Evolutionary conservation across 2,113 vertebrate species (phyloP), one percentile per base, ranked within the genome.

Genomic region (Alethe diademata): DNA sequence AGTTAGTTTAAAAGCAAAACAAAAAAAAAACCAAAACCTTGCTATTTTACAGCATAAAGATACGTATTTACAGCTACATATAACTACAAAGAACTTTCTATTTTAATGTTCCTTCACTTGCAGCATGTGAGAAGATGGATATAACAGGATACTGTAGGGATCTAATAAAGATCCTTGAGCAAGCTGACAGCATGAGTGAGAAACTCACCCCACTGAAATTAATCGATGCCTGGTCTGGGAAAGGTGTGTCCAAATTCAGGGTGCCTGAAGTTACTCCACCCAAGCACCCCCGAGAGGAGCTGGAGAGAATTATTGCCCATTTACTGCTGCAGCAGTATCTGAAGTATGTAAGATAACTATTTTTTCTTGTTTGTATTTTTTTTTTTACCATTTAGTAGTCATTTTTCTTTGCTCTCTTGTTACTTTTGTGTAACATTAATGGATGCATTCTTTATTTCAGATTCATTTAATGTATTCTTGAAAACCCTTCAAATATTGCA

Each of bases 191-290:
- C 36, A 84, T 98, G 96, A 98, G 98, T 57, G 99, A 99, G 95
- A 99, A 98, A 79, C 97, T 99, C 50, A 99, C 99, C 3, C 99
- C 99, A 2, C 93, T 99, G 96, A 99, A 99, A 92, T 93, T 99
- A 93, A 97, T 99, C 0, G 99, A 99, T 33, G 94, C 99, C 1
- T 99, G 99, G 99, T 97, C 97, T 96, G 99, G 99, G 24, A 99
- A 98, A 76, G 99, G 99, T 14, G 97, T 98, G 0, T 92, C 98
- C 23, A 99, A 99, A 89, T 53, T 98, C 51, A 98, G 99, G 87
- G 98, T 99, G 84, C 90, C 97, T 66, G 98, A 98, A 43, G 94
- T 98, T 40, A 96, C 67, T 65, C 98, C 98, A 33, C 97, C 97
- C 3, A 61, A 42, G 10, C 97, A 99, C 85, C 94, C 98, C 28